Conservation (phyloP, 2,113 vertebrate species). For the Cepphus grylle region DNA sequence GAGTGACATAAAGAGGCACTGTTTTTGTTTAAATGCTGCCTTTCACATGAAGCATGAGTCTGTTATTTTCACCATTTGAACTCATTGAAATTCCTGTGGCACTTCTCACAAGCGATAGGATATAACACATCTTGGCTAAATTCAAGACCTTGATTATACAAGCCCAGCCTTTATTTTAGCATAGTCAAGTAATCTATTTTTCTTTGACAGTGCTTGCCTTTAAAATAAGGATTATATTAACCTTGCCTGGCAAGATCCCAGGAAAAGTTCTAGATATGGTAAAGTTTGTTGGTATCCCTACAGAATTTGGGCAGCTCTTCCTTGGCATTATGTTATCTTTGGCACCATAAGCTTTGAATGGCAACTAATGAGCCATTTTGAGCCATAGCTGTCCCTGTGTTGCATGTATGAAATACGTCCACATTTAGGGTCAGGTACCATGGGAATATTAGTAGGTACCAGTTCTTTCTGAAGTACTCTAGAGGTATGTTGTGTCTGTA, state of each 20-base stretch:
- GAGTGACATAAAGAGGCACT: not conserved
- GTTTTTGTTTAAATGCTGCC: not conserved
- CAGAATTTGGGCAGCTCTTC: not conserved
- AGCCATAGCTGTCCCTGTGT: not conserved
- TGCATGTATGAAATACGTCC: not conserved
- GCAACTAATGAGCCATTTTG: not conserved
- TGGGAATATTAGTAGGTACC: not conserved
- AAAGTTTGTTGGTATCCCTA: not conserved
- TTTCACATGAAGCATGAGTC: not conserved
- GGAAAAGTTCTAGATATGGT: not conserved
- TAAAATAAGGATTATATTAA: not conserved
- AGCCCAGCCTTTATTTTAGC: not conserved
- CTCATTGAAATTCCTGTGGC: not conserved
- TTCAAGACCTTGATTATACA: not conserved
- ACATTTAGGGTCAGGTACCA: not conserved
- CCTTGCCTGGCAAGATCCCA: not conserved
- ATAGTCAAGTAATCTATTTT: not conserved
- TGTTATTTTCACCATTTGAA: not conserved
- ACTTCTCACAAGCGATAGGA: not conserved
- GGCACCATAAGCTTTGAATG: not conserved
- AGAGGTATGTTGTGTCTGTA: fast-evolving
- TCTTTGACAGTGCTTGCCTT: not conserved
- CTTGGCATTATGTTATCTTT: not conserved
- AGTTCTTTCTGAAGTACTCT: not conserved
- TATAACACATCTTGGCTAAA: not conserved